Percentiles rank a stretch among this genome's conserved stretches.
Conservation (phyloP, 2,797 vertebrate species). For the Sebastes matsubarae region DNA sequence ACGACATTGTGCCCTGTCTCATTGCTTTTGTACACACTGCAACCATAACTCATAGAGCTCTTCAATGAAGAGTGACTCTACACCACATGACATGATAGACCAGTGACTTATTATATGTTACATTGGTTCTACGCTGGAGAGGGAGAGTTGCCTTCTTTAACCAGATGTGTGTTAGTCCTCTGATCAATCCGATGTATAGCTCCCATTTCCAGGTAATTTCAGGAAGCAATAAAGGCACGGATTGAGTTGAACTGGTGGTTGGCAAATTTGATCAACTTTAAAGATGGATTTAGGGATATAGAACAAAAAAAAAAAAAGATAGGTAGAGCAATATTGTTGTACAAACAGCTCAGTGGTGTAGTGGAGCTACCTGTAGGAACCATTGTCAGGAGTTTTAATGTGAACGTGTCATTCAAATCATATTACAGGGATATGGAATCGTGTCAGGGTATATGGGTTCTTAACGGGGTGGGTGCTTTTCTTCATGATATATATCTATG, state of each 20-base stretch:
- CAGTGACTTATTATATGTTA: conserved; percentile 57
- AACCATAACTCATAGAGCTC: conserved; percentile 71
- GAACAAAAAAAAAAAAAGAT: conserved; percentile 47
- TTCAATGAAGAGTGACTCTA: conserved; percentile 78
- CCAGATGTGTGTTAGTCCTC: conserved; percentile 48
- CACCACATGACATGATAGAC: conserved; percentile 65
- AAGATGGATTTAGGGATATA: conserved; percentile 42
- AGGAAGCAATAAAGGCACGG: conserved; percentile 85
- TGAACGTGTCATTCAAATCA: conserved; percentile 67
- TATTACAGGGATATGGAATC: conserved; percentile 73
- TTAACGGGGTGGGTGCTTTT: conserved; percentile 69
- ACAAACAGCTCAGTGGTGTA: conserved; percentile 76
- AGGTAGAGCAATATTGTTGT: conserved; percentile 82
- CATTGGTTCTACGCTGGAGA: conserved; percentile 56
- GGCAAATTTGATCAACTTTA: conserved; percentile 55
- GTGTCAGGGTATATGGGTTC: conserved; percentile 76
- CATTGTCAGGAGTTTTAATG: conserved; percentile 73
- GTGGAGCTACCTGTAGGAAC: conserved; percentile 76
- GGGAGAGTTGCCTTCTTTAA: conserved; percentile 65
- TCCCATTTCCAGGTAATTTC: conserved; percentile 79
- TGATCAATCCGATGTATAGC: conserved; percentile 62
- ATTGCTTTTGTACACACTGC: conserved; percentile 78
- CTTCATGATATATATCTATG: conserved; percentile 67
- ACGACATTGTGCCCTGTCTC: conserved; percentile 69
- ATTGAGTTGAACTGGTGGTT: conserved; percentile 58